Base-by-base conservation (phyloP, 2,888 invertebrate genomes). In the Eubasilissa splendida region DNA sequence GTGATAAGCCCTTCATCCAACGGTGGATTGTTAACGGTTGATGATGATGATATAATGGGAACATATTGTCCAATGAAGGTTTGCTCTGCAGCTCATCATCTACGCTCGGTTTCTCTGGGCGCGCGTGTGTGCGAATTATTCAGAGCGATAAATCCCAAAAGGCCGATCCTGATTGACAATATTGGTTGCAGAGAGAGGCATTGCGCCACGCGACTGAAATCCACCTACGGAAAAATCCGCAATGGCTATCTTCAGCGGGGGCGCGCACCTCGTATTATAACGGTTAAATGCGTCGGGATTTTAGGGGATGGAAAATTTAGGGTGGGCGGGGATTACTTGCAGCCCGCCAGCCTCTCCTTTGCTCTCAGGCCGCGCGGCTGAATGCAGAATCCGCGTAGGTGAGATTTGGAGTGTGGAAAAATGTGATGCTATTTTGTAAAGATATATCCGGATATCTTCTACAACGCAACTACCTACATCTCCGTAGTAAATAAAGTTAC, bases 221-320 rank as follows among this genome's bases (percentile, higher is more conserved):
- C 77, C 66, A 68, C 68, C 50, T 68, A 77, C 68, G 42, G 66
- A 77, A 77, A 68, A 66, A 77, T 78, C 66, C 77, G 77, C 77
- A 59, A 59, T 31, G 77, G 71, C 59, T 71, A 71, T 78, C 77
- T 78, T 78, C 54, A 59, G 22, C 58, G 53, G 50, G 70, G 77
- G 66, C 33, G 77, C 77, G 77, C 77, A 71, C 68, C 70, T 71
- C 71, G 77, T 71, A 53, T 50, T 78, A 70, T 78, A 50, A 78
- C 77, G 71, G 77, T 58, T 70, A 71, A 78, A 58, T 71, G 77
- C 50, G 63, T 31, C 52, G 59, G 56, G 77, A 54, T 63, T 54
- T 56, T 65, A 42, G 66, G 68, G 68, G 65, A 58, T 56, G 68
- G 68, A 50, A 42, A 42, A 42, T 42, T 42, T 42, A 42, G 54